Evolutionary conservation across 1,140 invertebrate genomes (phyloP).

Genomic region (Drosophila mojavensis): DNA sequence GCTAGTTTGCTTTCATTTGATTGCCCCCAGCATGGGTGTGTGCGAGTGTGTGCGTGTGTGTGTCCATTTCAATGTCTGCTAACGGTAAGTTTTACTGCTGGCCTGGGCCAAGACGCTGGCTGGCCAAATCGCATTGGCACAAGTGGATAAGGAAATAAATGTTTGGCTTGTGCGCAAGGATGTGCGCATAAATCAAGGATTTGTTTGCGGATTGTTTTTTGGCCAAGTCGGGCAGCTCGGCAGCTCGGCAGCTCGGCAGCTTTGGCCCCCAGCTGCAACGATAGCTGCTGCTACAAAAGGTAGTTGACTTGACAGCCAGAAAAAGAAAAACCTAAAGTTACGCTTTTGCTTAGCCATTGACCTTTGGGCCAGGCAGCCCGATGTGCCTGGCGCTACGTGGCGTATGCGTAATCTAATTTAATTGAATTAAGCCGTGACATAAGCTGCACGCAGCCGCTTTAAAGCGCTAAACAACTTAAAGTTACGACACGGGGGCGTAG

Average conservation of each 20-base stretch:
- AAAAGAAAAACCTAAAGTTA: conserved; percentile 7
- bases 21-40: conserved; percentile 33
- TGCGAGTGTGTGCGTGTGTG: conserved; percentile 11
- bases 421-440: conserved; percentile 80
- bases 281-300: conserved; percentile 36
- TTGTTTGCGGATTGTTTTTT: conserved; percentile 78
- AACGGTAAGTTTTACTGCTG: conserved; percentile 52
- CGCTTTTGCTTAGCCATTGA: conserved; percentile 56
- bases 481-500: not conserved
- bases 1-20: conserved; percentile 71
- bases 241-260: no score
- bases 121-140: conserved; percentile 74
- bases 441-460: conserved; percentile 32
- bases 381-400: conserved; percentile 44
- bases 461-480: conserved; percentile 18
- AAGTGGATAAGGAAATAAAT: conserved; percentile 84
- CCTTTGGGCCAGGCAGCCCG: conserved; percentile 48
- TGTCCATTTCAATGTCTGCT: conserved; percentile 38
- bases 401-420: conserved; percentile 79
- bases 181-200: conserved; percentile 83
- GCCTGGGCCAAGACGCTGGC: conserved; percentile 43
- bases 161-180: conserved; percentile 77
- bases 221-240: not conserved
- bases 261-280: not conserved
- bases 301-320: conserved; percentile 57